These are phyloP conservation scores for Zelleria hepariella DNA, from an alignment of 2,888 invertebrate genomes.

Conservation along the genomic window DNA sequence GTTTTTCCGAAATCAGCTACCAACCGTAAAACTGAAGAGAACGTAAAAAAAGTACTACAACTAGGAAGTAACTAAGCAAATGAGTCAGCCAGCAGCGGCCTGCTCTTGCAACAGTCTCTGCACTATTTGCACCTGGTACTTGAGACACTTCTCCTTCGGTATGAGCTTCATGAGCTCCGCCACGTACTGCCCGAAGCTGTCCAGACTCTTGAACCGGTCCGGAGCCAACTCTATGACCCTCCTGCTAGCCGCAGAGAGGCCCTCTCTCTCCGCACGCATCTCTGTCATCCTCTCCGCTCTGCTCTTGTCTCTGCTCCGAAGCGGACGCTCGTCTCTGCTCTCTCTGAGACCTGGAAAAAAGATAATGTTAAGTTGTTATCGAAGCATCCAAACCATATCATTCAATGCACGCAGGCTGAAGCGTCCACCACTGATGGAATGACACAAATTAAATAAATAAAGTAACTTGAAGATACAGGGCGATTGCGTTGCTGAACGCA, in stretches of 20 bases:
- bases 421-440: too few relatives aligned
- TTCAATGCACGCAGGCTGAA: too few relatives aligned
- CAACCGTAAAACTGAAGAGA: too few relatives aligned
- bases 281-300: background rate
- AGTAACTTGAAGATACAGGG: too few relatives aligned
- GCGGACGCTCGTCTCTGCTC: too few relatives aligned
- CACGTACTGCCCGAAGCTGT: background rate
- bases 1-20: too few relatives aligned
- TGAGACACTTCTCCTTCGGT: background rate
- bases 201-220: slow-evolving; percentile 1
- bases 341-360: background rate
- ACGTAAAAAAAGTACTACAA: too few relatives aligned
- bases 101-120: background rate
- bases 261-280: background rate
- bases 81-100: background rate
- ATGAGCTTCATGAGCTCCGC: background rate
- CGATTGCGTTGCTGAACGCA: too few relatives aligned
- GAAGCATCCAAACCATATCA: too few relatives aligned
- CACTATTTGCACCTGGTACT: slow-evolving; percentile 1
- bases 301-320: too few relatives aligned
- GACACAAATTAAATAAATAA: too few relatives aligned
- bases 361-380: background rate
- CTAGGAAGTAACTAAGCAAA: too few relatives aligned
- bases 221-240: background rate
- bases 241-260: background rate